Conservation (phyloP, 2,888 invertebrate species). For the Petrolisthes manimaculis region DNA sequence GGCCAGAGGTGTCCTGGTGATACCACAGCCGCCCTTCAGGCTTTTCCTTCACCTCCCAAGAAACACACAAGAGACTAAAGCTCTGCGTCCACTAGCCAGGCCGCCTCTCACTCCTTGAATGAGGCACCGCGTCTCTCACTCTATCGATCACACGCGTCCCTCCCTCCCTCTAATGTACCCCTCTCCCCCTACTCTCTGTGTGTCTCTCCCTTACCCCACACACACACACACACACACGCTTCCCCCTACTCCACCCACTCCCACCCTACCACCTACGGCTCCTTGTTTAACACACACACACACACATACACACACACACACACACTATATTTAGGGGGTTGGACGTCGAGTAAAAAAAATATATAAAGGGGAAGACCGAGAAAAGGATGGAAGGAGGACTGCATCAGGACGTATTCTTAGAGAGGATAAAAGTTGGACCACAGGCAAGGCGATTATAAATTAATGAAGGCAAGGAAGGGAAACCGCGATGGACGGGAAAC, state of each 20-base stretch:
- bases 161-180: conserved; percentile 9
- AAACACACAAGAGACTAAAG: conserved; percentile 4
- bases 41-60: not conserved
- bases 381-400: too few relatives aligned
- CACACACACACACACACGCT: not conserved
- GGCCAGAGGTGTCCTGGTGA: not conserved
- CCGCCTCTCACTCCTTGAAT: conserved; percentile 36
- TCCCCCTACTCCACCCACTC: not conserved
- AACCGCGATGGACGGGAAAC: too few relatives aligned
- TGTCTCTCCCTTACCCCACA: not conserved
- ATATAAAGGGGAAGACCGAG: too few relatives aligned
- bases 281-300: not conserved
- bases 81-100: conserved; percentile 5
- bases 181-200: not conserved
- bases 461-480: too few relatives aligned
- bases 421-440: too few relatives aligned
- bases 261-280: not conserved
- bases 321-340: not conserved
- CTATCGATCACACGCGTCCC: conserved; percentile 36
- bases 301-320: too few relatives aligned
- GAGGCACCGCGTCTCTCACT: conserved; percentile 35
- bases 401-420: too few relatives aligned
- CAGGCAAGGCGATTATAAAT: too few relatives aligned
- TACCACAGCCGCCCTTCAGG: not conserved
- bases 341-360: too few relatives aligned